Evolutionary conservation across 2,888 invertebrate genomes (phyloP).

Genomic region (Alitta virens): DNA sequence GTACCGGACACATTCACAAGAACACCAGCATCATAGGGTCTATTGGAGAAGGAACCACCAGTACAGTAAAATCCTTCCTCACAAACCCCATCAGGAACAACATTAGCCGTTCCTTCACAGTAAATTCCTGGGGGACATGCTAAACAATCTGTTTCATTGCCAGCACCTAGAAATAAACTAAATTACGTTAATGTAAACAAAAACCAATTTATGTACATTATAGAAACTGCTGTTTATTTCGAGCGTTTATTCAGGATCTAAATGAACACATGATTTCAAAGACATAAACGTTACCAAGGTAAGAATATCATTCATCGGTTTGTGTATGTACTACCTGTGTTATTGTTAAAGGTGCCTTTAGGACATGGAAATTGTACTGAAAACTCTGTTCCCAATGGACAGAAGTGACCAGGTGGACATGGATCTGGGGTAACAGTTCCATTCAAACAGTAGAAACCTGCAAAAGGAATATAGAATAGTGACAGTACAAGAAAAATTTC

Average conservation of each 20-base stretch:
- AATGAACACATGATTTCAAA: no score
- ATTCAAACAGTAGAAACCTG: slow-evolving; percentile 50
- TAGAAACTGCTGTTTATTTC: no score
- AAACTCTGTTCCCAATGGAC: slow-evolving; percentile 44
- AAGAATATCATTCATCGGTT: neutral
- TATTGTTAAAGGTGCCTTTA: slow-evolving; percentile 50
- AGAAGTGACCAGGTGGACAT: slow-evolving; percentile 50
- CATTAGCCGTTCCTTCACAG: slow-evolving; percentile 48
- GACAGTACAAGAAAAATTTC: no score
- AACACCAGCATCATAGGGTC: slow-evolving; percentile 47
- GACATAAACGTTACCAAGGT: no score
- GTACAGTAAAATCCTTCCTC: slow-evolving; percentile 50
- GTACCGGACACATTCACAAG: slow-evolving; percentile 32
- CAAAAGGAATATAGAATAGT: neutral
- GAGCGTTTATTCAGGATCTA: no score
- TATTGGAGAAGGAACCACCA: slow-evolving; percentile 38
- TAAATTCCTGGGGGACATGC: slow-evolving; percentile 48
- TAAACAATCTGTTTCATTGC: slow-evolving; percentile 38
- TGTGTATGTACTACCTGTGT: slow-evolving; percentile 37
- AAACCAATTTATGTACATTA: no score
- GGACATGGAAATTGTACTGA: slow-evolving; percentile 47
- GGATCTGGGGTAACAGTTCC: slow-evolving; percentile 39
- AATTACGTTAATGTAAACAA: no score
- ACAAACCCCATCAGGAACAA: slow-evolving; percentile 44
- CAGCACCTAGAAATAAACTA: slow-evolving; percentile 33